Conservation (phyloP, 1,140 invertebrate genomes). For the Mamestra configurata region DNA sequence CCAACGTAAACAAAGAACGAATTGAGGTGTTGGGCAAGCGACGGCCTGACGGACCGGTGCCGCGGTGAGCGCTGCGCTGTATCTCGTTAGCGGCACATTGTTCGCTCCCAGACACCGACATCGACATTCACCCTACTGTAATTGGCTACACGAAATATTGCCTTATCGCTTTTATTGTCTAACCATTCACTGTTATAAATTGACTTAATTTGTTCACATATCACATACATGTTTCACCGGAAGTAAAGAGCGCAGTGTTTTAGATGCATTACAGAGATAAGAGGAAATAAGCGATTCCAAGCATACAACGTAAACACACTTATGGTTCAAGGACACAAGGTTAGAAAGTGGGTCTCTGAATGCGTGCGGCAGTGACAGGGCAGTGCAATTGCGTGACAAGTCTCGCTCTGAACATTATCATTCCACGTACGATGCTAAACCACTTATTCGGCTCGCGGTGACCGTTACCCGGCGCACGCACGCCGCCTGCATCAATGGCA, state of each 20-base stretch:
- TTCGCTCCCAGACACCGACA: conserved; percentile 58
- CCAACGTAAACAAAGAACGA: conserved; percentile 74
- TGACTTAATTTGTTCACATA: conserved; percentile 21
- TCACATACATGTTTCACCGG: not conserved
- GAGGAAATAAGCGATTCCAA: not conserved
- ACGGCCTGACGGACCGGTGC: conserved; percentile 62
- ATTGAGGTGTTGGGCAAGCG: conserved; percentile 70
- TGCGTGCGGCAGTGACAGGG: conserved; percentile 69
- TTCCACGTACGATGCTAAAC: conserved; percentile 84
- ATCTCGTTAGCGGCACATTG: conserved; percentile 75
- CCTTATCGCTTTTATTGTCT: conserved; percentile 33
- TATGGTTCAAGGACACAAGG: conserved; percentile 72
- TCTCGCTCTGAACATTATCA: conserved; percentile 80
- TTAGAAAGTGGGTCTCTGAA: conserved; percentile 78
- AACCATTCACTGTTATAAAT: conserved; percentile 12
- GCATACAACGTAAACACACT: conserved; percentile 44
- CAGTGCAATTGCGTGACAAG: conserved; percentile 79
- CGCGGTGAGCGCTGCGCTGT: conserved; percentile 44
- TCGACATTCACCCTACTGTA: conserved; percentile 62
- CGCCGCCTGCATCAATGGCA: conserved; percentile 84
- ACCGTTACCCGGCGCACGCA: conserved; percentile 85
- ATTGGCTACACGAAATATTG: conserved; percentile 61
- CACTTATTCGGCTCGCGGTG: conserved; percentile 83
- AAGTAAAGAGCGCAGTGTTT: not conserved
- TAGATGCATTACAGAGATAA: conserved; percentile 18